phyloP scores from a whole-genome alignment of 2,113 vertebrate genomes.

The Podarcis cretensis region DNA sequence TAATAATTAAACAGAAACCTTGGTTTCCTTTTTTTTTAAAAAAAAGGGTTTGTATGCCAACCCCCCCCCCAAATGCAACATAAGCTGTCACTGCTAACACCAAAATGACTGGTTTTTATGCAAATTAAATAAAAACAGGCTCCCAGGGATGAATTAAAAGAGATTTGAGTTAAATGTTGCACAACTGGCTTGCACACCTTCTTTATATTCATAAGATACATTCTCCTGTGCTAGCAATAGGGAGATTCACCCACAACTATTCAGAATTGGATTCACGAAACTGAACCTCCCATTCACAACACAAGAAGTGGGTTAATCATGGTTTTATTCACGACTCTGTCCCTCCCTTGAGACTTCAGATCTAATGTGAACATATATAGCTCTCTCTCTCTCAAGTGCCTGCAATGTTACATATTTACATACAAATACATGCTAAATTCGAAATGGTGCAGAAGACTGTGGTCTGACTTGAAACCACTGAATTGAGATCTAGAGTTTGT shows the following conservation, averaged over 20 bases:
- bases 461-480: not conserved
- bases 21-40: not conserved
- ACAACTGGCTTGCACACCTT: not conserved
- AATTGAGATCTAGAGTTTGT: not conserved
- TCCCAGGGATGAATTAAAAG: not conserved
- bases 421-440: not conserved
- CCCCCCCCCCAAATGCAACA: not conserved
- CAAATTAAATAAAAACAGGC: not conserved
- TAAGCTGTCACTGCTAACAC: not conserved
- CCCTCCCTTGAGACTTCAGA: not conserved
- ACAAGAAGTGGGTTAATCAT: not conserved
- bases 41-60: not conserved
- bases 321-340: not conserved
- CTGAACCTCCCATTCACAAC: not conserved
- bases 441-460: not conserved
- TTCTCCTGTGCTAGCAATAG: not conserved
- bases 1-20: not conserved
- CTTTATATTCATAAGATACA: not conserved
- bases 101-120: not conserved
- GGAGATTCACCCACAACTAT: not conserved
- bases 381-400: not conserved
- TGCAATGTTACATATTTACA: not conserved
- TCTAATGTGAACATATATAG: not conserved
- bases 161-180: not conserved
- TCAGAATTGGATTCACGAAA: not conserved